Evolutionary conservation across 2,888 invertebrate species (phyloP), one percentile per base, ranked within the genome.

Genomic region (Eilema depressum): DNA sequence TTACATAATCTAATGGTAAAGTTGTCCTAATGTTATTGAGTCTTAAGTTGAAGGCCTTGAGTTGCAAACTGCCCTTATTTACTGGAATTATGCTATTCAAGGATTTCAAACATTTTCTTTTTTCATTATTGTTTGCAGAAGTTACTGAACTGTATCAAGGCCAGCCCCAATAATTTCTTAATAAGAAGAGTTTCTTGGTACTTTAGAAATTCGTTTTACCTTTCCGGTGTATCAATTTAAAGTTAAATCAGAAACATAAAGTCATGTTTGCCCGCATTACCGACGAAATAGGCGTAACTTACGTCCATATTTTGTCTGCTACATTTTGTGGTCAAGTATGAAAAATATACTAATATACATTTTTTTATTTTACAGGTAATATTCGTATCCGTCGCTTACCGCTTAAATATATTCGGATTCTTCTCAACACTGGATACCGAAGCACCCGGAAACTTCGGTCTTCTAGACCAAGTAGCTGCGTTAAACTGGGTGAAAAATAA

Each of bases 331-430:
- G n/a, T n/a, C 2, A 41, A 17, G 17, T 17, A 41, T 41, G 14
- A 41, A 41, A 17, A 41, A 41, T 41, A 41, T 41, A 0, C 11
- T 47, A 28, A 5, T 56, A 23, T 14, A 23, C 30, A 2, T 14
- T 20, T 30, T 69, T 57, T 81, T 71, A n/a, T 70, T 89, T 91
- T 74, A 25, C 95, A 97, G 96, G 96, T 98, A 20, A 96, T 98
- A 81, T 97, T 98, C 65, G 97, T 98, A 11, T 97, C 98, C 1
- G 96, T 98, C 59, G 97, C 98, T 0, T 98, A 97, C 91, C 96
- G 98, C 11, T 92, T 98, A 63, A 97, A 97, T 88, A 97, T 98
- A 76, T 97, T 98, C 80, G 98, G 98, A n/a, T 98, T 98, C 88
- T 97, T 98, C 85, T 97, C 97, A 23, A 97, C 97, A 10, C 96